Percentiles rank a stretch among this genome's conserved stretches.
These are phyloP conservation scores for Alloplasta piceator DNA, from an alignment of 2,888 invertebrate genomes.

Conservation along the genomic window DNA sequence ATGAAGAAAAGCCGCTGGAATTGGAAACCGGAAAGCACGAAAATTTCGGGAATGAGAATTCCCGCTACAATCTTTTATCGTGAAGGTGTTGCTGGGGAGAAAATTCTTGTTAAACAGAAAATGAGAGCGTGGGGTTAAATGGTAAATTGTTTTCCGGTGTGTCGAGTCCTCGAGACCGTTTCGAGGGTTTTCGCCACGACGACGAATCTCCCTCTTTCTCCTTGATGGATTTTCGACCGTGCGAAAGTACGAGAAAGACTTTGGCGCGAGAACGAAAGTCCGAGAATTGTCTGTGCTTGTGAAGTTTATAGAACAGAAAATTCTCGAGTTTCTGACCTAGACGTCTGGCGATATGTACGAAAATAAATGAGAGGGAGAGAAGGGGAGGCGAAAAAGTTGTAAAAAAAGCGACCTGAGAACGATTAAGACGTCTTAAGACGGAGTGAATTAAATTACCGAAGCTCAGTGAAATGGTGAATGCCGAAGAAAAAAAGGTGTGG, in stretches of 20 bases:
- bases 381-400: neutral
- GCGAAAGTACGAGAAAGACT: constrained; percentile 34
- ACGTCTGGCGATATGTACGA: neutral
- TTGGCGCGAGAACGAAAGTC: constrained; percentile 23
- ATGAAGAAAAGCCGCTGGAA: neutral
- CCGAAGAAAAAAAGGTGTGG: constrained; percentile 16
- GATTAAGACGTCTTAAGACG: constrained; percentile 54
- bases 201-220: neutral
- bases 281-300: constrained; percentile 2
- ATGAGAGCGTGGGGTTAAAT: constrained; percentile 20
- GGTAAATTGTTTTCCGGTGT: constrained; percentile 58
- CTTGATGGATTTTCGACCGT: constrained; percentile 4
- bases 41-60: constrained; percentile 32
- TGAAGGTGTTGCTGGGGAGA: neutral
- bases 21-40: constrained; percentile 4
- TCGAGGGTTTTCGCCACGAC: constrained; percentile 35
- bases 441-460: constrained; percentile 52
- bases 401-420: constrained; percentile 49
- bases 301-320: constrained; percentile 4
- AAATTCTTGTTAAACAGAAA: constrained; percentile 13
- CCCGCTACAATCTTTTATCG: constrained; percentile 21
- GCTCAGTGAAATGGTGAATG: constrained; percentile 19
- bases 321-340: constrained; percentile 9
- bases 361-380: neutral
- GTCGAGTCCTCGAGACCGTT: constrained; percentile 58